phyloP scores from a whole-genome alignment of 2,113 vertebrate species.

The Mustela nigripes region DNA sequence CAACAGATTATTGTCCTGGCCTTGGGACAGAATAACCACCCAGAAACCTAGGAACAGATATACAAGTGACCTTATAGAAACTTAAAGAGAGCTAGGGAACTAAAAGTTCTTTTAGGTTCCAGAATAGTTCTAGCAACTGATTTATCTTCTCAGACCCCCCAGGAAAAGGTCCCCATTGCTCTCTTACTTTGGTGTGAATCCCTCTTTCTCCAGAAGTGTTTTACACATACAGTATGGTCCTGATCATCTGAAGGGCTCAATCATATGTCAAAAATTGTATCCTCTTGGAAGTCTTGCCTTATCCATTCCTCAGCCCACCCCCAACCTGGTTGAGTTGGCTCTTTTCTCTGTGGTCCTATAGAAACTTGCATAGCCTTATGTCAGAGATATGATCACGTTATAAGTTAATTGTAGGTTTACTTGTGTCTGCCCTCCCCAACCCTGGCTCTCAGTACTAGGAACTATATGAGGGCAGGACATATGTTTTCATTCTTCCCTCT shows the following conservation, averaged over 20 bases:
- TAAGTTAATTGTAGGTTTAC: background rate
- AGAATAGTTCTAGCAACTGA: background rate
- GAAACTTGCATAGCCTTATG: background rate
- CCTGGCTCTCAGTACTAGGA: background rate
- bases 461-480: background rate
- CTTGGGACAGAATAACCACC: background rate
- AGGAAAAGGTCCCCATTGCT: background rate
- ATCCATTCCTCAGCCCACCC: background rate
- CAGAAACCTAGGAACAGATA: conserved; percentile 1
- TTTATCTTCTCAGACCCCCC: background rate
- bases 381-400: background rate
- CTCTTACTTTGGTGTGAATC: background rate
- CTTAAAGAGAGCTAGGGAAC: background rate
- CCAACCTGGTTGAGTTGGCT: background rate
- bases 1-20: background rate
- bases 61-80: background rate
- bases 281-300: background rate
- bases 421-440: background rate
- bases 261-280: conserved; percentile 6
- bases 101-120: background rate
- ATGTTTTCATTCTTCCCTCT: conserved; percentile 16
- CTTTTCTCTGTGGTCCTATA: background rate
- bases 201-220: background rate
- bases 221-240: background rate
- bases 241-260: background rate